Percentiles rank a stretch among this genome's conserved stretches.
These are phyloP conservation scores for Aphidius colemani DNA, from an alignment of 2,888 invertebrate genomes.

Conservation along the genomic window DNA sequence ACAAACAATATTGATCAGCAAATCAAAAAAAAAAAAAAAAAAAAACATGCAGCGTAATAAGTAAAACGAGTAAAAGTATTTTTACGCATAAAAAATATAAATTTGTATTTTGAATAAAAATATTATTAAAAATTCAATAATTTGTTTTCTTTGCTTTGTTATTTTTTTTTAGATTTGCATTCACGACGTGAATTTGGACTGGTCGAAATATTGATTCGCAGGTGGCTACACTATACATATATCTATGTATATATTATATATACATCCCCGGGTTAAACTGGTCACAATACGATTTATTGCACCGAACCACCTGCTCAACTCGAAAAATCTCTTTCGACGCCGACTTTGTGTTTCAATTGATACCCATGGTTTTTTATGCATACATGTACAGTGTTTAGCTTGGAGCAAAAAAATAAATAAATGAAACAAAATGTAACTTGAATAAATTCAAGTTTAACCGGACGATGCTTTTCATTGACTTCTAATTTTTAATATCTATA, in stretches of 20 bases:
- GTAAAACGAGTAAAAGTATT: no score
- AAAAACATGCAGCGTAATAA: no score
- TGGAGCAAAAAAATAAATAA: not conserved
- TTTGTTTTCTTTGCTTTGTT: slow-evolving; percentile 8
- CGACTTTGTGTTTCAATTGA: slow-evolving; percentile 31
- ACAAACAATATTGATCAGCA: no score
- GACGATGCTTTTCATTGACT: slow-evolving; percentile 9
- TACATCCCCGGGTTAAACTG: slow-evolving; percentile 42
- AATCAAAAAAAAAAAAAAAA: no score
- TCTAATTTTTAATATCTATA: no score
- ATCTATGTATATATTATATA: no score
- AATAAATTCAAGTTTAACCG: slow-evolving; percentile 10
- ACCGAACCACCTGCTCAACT: slow-evolving; percentile 49
- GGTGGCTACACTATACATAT: slow-evolving; percentile 42
- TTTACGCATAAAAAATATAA: no score
- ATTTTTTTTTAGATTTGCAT: slow-evolving; percentile 44
- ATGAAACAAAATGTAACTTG: not conserved
- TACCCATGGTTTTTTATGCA: not conserved
- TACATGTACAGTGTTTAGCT: not conserved
- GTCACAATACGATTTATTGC: slow-evolving; percentile 58
- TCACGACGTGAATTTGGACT: slow-evolving; percentile 39
- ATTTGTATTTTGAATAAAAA: no score
- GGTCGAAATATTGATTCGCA: slow-evolving; percentile 52
- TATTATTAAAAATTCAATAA: not conserved
- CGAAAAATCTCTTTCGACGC: slow-evolving; percentile 52